Conservation (phyloP, 1,140 invertebrate species). For the Zaprionus taronus region DNA sequence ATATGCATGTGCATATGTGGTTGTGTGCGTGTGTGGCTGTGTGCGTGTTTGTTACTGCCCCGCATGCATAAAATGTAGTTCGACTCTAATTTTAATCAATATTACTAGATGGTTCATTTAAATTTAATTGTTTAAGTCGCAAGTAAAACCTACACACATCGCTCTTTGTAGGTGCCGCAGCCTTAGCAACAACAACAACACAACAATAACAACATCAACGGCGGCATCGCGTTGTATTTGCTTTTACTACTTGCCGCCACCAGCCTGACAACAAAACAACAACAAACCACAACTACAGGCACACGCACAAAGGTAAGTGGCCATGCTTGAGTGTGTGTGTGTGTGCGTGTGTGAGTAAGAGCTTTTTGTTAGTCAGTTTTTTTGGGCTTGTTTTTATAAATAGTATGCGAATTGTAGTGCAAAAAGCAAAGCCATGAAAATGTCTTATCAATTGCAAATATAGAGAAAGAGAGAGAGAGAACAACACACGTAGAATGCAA, state of each 20-base stretch:
- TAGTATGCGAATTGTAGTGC: slow-evolving; percentile 43
- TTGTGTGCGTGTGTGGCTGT: slow-evolving; percentile 36
- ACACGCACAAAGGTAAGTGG: slow-evolving; percentile 64
- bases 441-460: slow-evolving; percentile 72
- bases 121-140: slow-evolving; percentile 62
- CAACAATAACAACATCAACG: slow-evolving; percentile 16
- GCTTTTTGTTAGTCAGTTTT: slow-evolving; percentile 33
- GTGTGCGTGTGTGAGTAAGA: slow-evolving; percentile 20
- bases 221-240: slow-evolving; percentile 12
- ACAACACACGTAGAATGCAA: neutral
- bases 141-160: slow-evolving; percentile 46
- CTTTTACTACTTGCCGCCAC: slow-evolving; percentile 22
- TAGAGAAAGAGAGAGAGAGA: slow-evolving; percentile 32
- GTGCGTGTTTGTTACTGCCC: slow-evolving; percentile 45
- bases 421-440: slow-evolving; percentile 50
- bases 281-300: slow-evolving; percentile 32
- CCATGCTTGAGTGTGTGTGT: slow-evolving; percentile 23
- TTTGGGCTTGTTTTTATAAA: slow-evolving; percentile 66
- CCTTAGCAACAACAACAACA: slow-evolving; percentile 28
- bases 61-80: slow-evolving; percentile 59
- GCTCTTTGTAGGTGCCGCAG: slow-evolving; percentile 41
- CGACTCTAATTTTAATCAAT: slow-evolving; percentile 66
- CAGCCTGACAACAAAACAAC: slow-evolving; percentile 28
- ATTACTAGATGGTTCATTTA: slow-evolving; percentile 65
- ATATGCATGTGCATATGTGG: slow-evolving; percentile 12